Evolutionary conservation across 92 coral and sea anemone species (phyloP).

Genomic region (Zoanthus solanderi): DNA sequence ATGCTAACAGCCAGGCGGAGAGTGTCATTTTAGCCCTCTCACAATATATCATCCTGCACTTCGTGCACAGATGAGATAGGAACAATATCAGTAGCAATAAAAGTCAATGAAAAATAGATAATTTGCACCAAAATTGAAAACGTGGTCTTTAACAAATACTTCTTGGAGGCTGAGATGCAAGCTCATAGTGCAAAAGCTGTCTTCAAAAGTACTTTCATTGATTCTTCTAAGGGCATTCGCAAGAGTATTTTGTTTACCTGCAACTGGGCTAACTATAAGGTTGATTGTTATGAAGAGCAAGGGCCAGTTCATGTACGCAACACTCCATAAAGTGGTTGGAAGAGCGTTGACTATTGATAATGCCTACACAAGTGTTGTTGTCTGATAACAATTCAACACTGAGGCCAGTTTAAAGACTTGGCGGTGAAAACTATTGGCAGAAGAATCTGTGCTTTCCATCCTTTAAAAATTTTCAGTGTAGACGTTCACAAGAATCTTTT

Average conservation of each 20-base stretch:
- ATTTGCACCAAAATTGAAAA: constrained; percentile 1
- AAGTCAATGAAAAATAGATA: neutral
- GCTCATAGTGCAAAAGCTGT: constrained; percentile 2
- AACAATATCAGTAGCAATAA: neutral
- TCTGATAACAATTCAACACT: constrained; percentile 29
- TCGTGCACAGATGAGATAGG: too few relatives aligned
- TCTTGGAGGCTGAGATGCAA: constrained; percentile 2
- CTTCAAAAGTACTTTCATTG: neutral
- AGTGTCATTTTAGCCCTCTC: too few relatives aligned
- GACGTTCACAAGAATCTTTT: too few relatives aligned
- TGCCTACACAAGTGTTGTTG: neutral
- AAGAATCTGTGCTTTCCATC: constrained; percentile 53
- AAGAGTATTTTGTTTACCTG: neutral
- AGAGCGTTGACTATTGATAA: constrained; percentile 18
- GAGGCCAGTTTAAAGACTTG: constrained; percentile 49
- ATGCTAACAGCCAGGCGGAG: too few relatives aligned
- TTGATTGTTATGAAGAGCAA: neutral
- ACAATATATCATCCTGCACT: too few relatives aligned
- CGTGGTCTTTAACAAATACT: constrained; percentile 5
- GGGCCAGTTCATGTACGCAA: constrained; percentile 5
- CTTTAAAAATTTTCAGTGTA: constrained; percentile 43
- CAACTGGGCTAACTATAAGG: neutral
- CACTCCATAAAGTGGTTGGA: neutral
- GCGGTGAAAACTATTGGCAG: constrained; percentile 26
- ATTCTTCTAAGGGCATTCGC: neutral